Conservation (phyloP, 2,888 invertebrate species). For the Dione juno region DNA sequence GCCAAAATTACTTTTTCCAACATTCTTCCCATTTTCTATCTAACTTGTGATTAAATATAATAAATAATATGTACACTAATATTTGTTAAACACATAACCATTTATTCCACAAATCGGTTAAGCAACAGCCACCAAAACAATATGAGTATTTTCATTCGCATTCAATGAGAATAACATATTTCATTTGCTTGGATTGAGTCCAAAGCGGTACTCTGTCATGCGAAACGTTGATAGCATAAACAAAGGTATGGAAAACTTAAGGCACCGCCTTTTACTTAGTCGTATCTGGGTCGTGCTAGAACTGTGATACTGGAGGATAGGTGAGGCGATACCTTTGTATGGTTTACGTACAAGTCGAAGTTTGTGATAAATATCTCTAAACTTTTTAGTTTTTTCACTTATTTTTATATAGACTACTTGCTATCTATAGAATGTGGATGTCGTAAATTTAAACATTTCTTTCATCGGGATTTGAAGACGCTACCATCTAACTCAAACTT, state of each 20-base stretch:
- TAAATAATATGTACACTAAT: neutral
- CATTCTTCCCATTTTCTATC: too few relatives aligned
- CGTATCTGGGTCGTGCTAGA: constrained; percentile 35
- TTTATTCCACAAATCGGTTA: neutral
- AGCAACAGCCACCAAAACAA: constrained; percentile 48
- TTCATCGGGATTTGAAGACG: too few relatives aligned
- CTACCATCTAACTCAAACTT: too few relatives aligned
- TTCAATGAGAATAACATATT: constrained; percentile 64
- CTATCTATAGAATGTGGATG: too few relatives aligned
- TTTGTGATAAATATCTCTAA: neutral
- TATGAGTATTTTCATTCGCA: constrained; percentile 52
- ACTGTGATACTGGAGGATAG: constrained; percentile 15
- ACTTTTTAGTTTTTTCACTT: too few relatives aligned
- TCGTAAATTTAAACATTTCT: too few relatives aligned
- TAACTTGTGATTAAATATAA: too few relatives aligned
- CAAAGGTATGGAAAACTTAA: constrained; percentile 41
- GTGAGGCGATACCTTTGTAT: constrained; percentile 10
- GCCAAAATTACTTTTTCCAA: too few relatives aligned
- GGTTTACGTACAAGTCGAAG: constrained; percentile 25
- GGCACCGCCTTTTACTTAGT: constrained; percentile 26
- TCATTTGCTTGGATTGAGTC: constrained; percentile 63
- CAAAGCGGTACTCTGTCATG: constrained; percentile 60
- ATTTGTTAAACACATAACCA: neutral
- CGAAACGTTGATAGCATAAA: constrained; percentile 59
- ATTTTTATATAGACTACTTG: too few relatives aligned